Evolutionary conservation across 2,888 invertebrate genomes (phyloP).

Genomic region (Eumacrocentrus americanus): DNA sequence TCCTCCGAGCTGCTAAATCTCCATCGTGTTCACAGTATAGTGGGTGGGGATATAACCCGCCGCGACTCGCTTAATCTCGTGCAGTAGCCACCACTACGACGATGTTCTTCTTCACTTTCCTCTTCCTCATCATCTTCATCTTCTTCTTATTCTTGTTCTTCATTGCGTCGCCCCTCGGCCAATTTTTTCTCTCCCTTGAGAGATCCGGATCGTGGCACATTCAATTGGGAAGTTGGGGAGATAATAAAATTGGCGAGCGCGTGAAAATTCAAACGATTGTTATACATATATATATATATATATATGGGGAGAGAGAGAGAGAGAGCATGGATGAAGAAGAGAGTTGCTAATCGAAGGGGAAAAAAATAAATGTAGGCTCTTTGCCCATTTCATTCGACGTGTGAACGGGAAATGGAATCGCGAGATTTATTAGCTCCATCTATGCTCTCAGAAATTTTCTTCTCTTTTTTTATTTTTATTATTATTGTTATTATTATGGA

Average conservation of each 20-base stretch:
- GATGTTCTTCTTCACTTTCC: too few species aligned
- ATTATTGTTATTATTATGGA: background rate
- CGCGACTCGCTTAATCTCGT: slow-evolving; percentile 22
- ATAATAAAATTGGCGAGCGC: slow-evolving; percentile 24
- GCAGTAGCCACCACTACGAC: slow-evolving; percentile 17
- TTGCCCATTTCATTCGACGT: slow-evolving; percentile 3
- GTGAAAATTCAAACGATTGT: slow-evolving; percentile 14
- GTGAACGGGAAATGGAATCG: slow-evolving; percentile 28
- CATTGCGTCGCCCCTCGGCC: background rate
- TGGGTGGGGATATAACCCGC: slow-evolving; percentile 11
- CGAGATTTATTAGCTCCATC: slow-evolving; percentile 25
- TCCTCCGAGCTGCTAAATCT: slow-evolving; percentile 19
- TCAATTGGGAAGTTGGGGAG: slow-evolving; percentile 20
- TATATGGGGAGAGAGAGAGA: background rate
- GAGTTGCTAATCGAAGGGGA: slow-evolving; percentile 27
- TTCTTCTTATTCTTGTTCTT: too few species aligned
- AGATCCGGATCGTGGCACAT: slow-evolving; percentile 20
- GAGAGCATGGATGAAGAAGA: slow-evolving; percentile 1
- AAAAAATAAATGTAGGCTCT: slow-evolving; percentile 5
- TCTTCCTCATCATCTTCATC: too few species aligned
- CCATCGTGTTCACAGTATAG: slow-evolving; percentile 19
- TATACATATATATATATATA: too few species aligned
- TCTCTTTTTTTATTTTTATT: background rate
- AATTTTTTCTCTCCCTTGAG: slow-evolving; percentile 8
- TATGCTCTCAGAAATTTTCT: slow-evolving; percentile 2